Base-by-base conservation (phyloP, 2,113 vertebrate species). In the Rhegmatorhina hoffmannsi region DNA sequence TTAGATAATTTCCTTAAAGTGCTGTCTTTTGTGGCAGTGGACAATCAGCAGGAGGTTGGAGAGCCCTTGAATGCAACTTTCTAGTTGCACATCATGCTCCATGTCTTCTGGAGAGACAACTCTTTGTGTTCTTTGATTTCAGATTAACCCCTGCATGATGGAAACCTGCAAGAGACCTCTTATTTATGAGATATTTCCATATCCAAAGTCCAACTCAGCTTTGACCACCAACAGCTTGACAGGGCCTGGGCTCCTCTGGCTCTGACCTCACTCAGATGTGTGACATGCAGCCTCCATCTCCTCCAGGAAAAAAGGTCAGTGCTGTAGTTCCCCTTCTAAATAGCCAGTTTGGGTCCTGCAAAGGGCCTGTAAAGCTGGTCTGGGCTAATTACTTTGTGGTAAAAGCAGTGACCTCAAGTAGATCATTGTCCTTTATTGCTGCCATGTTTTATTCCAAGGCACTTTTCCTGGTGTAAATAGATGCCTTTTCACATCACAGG, bases 321-420 rank as follows among this genome's bases (percentile, higher is more conserved):
- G 91, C 21, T 85, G 72, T 75, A 67, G 77, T 84, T 77, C 86
- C 69, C 66, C 80, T 46, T 23, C 52, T 78, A 28, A 97, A 94
- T 3, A 60, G 83, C 50, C 83, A 81, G 68, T 56, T 7, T 63
- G 89, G 72, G 83, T 75, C 49, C 87, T 84, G 80, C 44, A 82
- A 69, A 76, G 62, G 36, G 49, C 77, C 84, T 43, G 73, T 95
- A 79, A 95, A 94, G 58, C 62, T 91, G 49, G 49, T 36, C 74
- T 78, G 87, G 52, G 62, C 81, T 94, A 94, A 95, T 95, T 91
- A 72, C 58, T 79, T 17, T 5, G 81, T 94, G 92, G 66, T 38
- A 69, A 73, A 86, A 94, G 50, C 83, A 63, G 55, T 72, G 91
- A 95, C 94, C 90, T 89, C 34, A 44, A 12, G 76, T 40, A 90